phyloP scores from a whole-genome alignment of 2,888 invertebrate genomes.

The Trissolcus brochymenae region DNA sequence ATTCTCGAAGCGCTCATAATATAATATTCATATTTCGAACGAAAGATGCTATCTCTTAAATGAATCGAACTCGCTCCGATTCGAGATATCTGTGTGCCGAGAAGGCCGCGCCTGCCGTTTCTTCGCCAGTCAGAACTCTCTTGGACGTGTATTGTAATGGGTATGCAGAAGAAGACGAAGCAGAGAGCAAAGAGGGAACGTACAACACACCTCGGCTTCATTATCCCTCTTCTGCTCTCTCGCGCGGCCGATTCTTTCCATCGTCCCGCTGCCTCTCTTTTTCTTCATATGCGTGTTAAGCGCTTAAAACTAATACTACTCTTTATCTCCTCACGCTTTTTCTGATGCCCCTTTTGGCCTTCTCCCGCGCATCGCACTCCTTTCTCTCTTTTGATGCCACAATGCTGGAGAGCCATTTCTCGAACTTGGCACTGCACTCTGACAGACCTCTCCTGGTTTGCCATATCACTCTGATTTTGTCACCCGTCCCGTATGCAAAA shows the following conservation, averaged over 20 bases:
- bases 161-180: slow-evolving; percentile 56
- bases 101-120: slow-evolving; percentile 61
- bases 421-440: slow-evolving; percentile 23
- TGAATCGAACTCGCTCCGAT: slow-evolving; percentile 76
- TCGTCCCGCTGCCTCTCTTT: slow-evolving; percentile 37
- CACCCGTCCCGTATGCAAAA: slow-evolving; percentile 50
- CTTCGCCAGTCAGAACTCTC: slow-evolving; percentile 45
- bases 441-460: slow-evolving; percentile 34
- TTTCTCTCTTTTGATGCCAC: slow-evolving; percentile 37
- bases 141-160: slow-evolving; percentile 68
- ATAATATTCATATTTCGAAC: slow-evolving; percentile 76
- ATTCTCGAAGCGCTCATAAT: slow-evolving; percentile 69
- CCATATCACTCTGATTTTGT: slow-evolving; percentile 50
- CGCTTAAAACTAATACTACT: slow-evolving; percentile 54
- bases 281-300: slow-evolving; percentile 54
- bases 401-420: slow-evolving; percentile 39
- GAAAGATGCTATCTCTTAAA: slow-evolving; percentile 76
- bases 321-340: slow-evolving; percentile 50
- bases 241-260: slow-evolving; percentile 46
- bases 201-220: slow-evolving; percentile 55
- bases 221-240: slow-evolving; percentile 53
- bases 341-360: slow-evolving; percentile 39
- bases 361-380: slow-evolving; percentile 10
- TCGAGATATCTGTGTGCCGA: slow-evolving; percentile 72
- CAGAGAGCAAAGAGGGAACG: slow-evolving; percentile 33